Conservation (phyloP, 2,888 invertebrate genomes). For the Notodonta ziczac region DNA sequence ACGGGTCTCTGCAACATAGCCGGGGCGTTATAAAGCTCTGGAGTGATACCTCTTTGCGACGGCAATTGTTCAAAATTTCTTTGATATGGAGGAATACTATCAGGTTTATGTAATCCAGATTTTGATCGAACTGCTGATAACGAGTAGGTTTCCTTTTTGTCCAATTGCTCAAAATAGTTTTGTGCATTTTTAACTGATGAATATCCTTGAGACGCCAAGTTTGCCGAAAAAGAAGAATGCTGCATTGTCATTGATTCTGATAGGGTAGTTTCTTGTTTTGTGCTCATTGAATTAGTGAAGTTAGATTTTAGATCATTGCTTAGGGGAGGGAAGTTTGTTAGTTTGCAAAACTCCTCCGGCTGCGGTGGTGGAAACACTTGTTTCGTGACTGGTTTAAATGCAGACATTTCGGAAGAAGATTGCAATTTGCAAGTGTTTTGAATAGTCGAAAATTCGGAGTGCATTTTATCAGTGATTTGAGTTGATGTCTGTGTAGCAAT, state of each 20-base stretch:
- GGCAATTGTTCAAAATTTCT: conserved; percentile 85
- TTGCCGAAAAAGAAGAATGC: conserved; percentile 54
- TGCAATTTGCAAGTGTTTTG: conserved; percentile 72
- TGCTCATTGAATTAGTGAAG: conserved; percentile 58
- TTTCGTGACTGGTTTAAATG: conserved; percentile 78
- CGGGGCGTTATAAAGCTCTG: conserved; percentile 78
- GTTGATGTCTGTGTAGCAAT: conserved; percentile 64
- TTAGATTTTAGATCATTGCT: conserved; percentile 67
- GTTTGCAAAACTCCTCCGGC: conserved; percentile 64
- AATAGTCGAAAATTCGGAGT: conserved; percentile 62
- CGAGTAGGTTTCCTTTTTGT: conserved; percentile 67
- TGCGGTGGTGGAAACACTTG: conserved; percentile 71
- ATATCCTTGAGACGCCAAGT: conserved; percentile 56
- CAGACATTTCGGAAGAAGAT: conserved; percentile 70
- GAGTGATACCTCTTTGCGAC: conserved; percentile 84
- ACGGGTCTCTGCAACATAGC: conserved; percentile 72
- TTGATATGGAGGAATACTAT: conserved; percentile 87
- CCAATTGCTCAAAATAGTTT: conserved; percentile 72
- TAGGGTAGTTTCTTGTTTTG: conserved; percentile 56
- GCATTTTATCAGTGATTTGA: conserved; percentile 55
- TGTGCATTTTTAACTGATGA: conserved; percentile 72
- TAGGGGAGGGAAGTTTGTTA: conserved; percentile 67
- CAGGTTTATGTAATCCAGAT: conserved; percentile 86
- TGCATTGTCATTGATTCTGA: conserved; percentile 61
- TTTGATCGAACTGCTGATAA: conserved; percentile 67